A percentile compares a stretch with the other conserved stretches of the same genome.
phyloP scores from a whole-genome alignment of 2,888 invertebrate species.

The Phragmatobia fuliginosa region DNA sequence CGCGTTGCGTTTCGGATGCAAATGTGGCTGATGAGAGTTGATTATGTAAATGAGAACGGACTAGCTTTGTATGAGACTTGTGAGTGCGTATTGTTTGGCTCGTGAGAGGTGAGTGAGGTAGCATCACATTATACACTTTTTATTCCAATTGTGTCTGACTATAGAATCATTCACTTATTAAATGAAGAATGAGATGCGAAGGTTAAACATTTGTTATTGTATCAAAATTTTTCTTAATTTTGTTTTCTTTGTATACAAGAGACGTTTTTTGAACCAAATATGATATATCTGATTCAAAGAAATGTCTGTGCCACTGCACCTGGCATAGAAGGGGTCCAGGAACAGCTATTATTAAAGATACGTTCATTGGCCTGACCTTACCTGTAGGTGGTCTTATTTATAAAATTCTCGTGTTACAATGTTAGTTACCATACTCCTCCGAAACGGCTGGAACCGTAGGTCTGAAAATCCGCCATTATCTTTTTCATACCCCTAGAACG shows the following conservation, averaged over 20 bases:
- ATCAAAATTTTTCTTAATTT: neutral
- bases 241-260: neutral
- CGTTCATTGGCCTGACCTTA: too few relatives aligned
- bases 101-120: conserved; percentile 50
- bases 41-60: conserved; percentile 77
- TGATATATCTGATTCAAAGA: too few relatives aligned
- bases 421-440: too few relatives aligned
- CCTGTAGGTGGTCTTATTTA: too few relatives aligned
- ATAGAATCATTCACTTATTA: conserved; percentile 23
- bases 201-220: neutral
- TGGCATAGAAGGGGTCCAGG: too few relatives aligned
- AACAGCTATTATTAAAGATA: too few relatives aligned
- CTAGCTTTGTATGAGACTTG: conserved; percentile 61
- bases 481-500: too few relatives aligned
- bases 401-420: too few relatives aligned
- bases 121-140: conserved; percentile 46
- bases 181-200: conserved; percentile 19
- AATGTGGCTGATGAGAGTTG: conserved; percentile 79
- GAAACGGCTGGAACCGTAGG: too few relatives aligned
- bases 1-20: conserved; percentile 77
- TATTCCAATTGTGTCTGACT: conserved; percentile 32
- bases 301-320: too few relatives aligned
- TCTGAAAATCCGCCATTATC: too few relatives aligned
- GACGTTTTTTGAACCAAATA: too few relatives aligned
- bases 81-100: conserved; percentile 65